Conservation (phyloP, 1,140 invertebrate species). For the Agrypnia vestita region DNA sequence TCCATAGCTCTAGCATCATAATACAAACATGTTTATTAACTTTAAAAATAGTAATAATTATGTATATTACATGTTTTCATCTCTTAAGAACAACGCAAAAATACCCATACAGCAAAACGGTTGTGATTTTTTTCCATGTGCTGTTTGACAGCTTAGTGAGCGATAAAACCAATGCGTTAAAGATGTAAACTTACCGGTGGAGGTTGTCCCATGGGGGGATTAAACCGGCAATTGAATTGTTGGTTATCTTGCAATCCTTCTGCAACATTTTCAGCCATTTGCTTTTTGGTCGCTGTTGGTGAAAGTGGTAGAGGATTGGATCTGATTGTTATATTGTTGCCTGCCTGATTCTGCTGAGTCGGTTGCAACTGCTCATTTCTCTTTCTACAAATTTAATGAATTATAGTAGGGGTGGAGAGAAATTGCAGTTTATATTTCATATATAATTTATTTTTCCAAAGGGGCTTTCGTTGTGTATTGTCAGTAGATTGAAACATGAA, state of each 20-base stretch:
- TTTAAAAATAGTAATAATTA: not conserved
- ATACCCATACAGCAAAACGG: not conserved
- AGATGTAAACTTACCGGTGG: constrained; percentile 52
- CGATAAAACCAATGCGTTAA: not conserved
- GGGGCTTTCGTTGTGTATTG: no score
- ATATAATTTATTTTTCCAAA: no score
- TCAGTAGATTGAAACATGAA: no score
- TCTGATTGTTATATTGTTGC: constrained; percentile 56
- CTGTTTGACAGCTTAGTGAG: no score
- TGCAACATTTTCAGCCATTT: constrained; percentile 36
- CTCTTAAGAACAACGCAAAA: not conserved
- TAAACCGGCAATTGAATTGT: constrained; percentile 58
- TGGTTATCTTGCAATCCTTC: constrained; percentile 52
- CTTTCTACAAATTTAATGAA: constrained; percentile 42
- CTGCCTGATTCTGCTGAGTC: constrained; percentile 27
- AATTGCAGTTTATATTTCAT: no score
- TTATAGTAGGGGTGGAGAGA: no score
- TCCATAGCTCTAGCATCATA: no score
- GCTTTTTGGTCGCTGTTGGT: constrained; percentile 56
- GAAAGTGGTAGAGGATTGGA: constrained; percentile 58
- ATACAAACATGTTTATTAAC: not conserved
- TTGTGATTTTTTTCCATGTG: not conserved
- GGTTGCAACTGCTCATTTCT: constrained; percentile 37
- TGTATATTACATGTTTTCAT: not conserved
- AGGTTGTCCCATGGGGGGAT: constrained; percentile 50